Evolutionary conservation across 2,113 vertebrate species (phyloP).

Genomic region (Chlamydotis undulata): DNA sequence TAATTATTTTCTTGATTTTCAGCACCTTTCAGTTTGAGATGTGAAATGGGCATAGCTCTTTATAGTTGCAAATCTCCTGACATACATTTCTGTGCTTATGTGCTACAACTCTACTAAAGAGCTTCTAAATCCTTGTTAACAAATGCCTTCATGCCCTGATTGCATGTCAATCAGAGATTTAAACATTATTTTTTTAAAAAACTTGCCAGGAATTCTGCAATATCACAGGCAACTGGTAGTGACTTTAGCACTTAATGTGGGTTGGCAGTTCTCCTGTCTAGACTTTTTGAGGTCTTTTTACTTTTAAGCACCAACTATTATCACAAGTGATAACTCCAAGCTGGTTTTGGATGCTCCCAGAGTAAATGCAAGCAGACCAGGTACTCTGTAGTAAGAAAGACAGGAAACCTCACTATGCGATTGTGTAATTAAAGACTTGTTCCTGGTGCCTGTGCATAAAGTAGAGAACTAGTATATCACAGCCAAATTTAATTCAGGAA

Average conservation of each 20-base stretch:
- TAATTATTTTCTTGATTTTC: neutral
- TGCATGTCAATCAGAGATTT: neutral
- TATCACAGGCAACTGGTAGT: neutral
- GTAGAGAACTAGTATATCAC: neutral
- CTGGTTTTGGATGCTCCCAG: neutral
- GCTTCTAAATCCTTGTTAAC: neutral
- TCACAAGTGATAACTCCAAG: neutral
- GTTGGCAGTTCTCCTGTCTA: neutral
- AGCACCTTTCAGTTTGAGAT: neutral
- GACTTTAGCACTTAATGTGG: neutral
- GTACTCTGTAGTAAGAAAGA: neutral
- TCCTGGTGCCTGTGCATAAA: neutral
- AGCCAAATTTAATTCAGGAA: constrained; percentile 5
- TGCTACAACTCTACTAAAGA: neutral
- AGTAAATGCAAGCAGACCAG: neutral
- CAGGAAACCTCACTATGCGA: neutral
- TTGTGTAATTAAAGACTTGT: neutral
- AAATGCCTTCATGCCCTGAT: neutral
- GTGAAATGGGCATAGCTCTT: neutral
- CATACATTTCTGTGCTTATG: neutral
- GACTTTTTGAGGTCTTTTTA: neutral
- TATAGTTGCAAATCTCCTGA: neutral
- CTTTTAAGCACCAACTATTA: neutral
- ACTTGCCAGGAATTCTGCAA: neutral
- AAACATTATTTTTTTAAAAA: neutral